Evolutionary conservation across 1,140 invertebrate species (phyloP), one percentile per base, ranked within the genome.

Genomic region (Tetramorium simillimum): DNA sequence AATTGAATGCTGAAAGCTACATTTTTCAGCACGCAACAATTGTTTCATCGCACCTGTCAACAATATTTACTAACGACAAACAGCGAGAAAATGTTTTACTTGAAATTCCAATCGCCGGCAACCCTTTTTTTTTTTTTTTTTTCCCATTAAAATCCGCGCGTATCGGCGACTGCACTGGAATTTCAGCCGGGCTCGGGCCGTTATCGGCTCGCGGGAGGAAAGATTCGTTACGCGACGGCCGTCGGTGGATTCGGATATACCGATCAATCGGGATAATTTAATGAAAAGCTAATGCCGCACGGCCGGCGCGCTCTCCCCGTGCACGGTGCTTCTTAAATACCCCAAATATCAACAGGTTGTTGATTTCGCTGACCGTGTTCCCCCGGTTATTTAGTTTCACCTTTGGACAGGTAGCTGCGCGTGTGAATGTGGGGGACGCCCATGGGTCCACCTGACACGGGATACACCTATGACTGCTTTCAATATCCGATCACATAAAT

Each of bases 341-440:
- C 73, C 63, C 43, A 86, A 91, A 86, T 92, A 91, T 89, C 91
- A 92, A 92, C 91, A 91, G 91, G 91, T 92, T 88, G 90, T 92
- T 90, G 87, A 92, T 91, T 90, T 90, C 60, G 24, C 76, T 88
- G 81, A 84, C 88, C 90, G 43, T 80, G 78, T 89, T 89, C 67
- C 58, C 58, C 24, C 62, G 88, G 70, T 89, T 89, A 91, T 91
- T 91, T 89, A 91, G 88, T 86, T 86, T 78, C 37, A 69, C 56
- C 70, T 75, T 85, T 60, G 67, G 53, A 18, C 65, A 89, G 88
- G 85, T 87, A 78, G 60, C 28, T 12, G 60, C 62, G 4, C 14
- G 6, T 18, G 28, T 40, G 51, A 37, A 62, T 85, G 43, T 73
- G 60, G n/a, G n/a, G n/a, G 9, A 73, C 58, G 73, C 53, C 53